A percentile compares a stretch with the other conserved stretches of the same genome.
These are phyloP conservation scores for Sciurus vulgaris DNA, from an alignment of 2,797 vertebrate species.

Conservation along the genomic window DNA sequence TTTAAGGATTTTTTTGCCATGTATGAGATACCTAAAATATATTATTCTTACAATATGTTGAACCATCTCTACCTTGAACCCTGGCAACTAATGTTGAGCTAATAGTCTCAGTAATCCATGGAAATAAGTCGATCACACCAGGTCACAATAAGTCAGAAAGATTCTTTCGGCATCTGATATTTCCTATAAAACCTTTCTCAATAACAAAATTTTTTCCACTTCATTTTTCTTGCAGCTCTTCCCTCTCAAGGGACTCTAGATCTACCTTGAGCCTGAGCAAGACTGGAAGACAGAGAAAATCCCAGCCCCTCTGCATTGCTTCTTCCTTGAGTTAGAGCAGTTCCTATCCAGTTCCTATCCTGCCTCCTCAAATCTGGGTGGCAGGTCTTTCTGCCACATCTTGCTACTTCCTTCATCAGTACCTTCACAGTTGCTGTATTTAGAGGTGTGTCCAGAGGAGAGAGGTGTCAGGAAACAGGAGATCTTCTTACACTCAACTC, in stretches of 20 bases:
- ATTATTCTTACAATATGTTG: not conserved
- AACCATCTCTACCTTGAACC: not conserved
- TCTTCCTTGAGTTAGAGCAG: not conserved
- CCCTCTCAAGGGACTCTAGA: not conserved
- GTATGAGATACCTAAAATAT: not conserved
- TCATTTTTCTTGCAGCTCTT: not conserved
- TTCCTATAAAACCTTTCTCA: not conserved
- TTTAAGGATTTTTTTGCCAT: not conserved
- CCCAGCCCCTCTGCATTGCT: not conserved
- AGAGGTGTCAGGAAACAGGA: not conserved
- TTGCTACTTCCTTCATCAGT: slow-evolving; percentile 12
- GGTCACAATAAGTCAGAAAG: not conserved
- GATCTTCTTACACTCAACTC: not conserved
- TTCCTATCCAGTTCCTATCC: not conserved
- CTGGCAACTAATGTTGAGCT: not conserved
- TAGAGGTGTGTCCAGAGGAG: not conserved
- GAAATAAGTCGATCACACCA: not conserved
- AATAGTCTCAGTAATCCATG: not conserved
- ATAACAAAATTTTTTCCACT: not conserved
- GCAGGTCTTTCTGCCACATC: not conserved
- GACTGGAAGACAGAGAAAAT: not conserved
- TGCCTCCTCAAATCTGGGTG: not conserved
- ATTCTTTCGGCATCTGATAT: not conserved
- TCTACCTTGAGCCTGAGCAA: not conserved
- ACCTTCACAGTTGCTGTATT: not conserved